Evolutionary conservation across 1,140 invertebrate species (phyloP).

Genomic region (Ridgeia piscesae): DNA sequence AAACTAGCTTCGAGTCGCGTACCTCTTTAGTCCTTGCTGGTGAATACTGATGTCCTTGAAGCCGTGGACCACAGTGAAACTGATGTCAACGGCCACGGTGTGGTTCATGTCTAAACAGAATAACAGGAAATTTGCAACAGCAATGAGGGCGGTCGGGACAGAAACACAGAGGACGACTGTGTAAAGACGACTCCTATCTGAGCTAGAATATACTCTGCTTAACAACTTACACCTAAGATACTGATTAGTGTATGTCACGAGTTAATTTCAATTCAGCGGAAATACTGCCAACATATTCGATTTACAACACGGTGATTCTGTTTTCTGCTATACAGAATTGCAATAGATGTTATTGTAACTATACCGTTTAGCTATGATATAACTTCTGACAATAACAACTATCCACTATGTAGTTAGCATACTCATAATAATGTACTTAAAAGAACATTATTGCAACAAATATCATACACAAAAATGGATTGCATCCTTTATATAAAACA

Average conservation of each 20-base stretch:
- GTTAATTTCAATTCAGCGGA: too few relatives aligned
- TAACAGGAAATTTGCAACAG: neutral
- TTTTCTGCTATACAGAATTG: too few relatives aligned
- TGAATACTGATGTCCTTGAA: neutral
- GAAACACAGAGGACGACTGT: neutral
- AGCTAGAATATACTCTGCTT: too few relatives aligned
- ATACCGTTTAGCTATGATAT: too few relatives aligned
- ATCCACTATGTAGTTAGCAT: too few relatives aligned
- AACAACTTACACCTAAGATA: too few relatives aligned
- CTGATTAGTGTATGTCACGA: too few relatives aligned
- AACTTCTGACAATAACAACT: too few relatives aligned
- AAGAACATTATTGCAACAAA: neutral
- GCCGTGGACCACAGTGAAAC: neutral
- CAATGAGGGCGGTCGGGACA: neutral
- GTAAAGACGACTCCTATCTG: neutral
- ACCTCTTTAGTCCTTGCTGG: neutral
- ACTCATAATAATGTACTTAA: neutral
- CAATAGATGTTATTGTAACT: too few relatives aligned
- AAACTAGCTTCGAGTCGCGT: neutral
- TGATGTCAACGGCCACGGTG: neutral
- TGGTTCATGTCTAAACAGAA: neutral
- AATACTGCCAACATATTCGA: too few relatives aligned
- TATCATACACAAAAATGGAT: neutral
- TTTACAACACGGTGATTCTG: too few relatives aligned
- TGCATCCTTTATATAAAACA: neutral